A percentile compares a stretch with the other conserved stretches of the same genome.
phyloP scores from a whole-genome alignment of 2,888 invertebrate species.

The Drosophila villosipedis region DNA sequence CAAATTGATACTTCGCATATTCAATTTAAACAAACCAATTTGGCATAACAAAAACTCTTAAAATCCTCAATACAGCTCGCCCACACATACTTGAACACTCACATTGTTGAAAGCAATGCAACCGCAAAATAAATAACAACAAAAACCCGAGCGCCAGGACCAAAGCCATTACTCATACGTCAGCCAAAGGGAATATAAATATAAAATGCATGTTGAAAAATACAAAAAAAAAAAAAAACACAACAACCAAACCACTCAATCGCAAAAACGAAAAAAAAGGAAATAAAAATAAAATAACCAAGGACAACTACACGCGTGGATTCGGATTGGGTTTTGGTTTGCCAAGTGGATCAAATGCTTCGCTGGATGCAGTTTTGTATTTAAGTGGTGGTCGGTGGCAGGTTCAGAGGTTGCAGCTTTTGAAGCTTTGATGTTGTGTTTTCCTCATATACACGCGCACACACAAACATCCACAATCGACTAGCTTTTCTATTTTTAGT shows the following conservation, averaged over 20 bases:
- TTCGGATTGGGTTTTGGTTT: constrained; percentile 52
- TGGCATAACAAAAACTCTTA: constrained; percentile 53
- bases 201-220: constrained; percentile 45
- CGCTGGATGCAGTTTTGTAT: constrained; percentile 35
- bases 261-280: constrained; percentile 54
- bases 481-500: constrained; percentile 27
- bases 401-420: constrained; percentile 24
- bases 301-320: constrained; percentile 40
- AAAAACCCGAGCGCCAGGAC: constrained; percentile 41
- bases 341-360: constrained; percentile 70
- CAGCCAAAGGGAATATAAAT: constrained; percentile 76
- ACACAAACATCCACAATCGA: background rate
- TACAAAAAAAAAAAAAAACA: background rate
- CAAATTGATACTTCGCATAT: constrained; percentile 45
- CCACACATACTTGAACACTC: constrained; percentile 25
- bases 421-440: constrained; percentile 1
- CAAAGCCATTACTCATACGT: constrained; percentile 81
- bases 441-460: background rate
- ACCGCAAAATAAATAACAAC: constrained; percentile 74
- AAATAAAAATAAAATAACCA: constrained; percentile 8
- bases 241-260: constrained; percentile 51
- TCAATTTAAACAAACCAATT: constrained; percentile 78
- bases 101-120: constrained; percentile 60
- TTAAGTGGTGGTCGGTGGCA: background rate
- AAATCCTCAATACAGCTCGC: constrained; percentile 12